phyloP scores from a whole-genome alignment of 2,888 invertebrate genomes.

The Diaperis boleti region DNA sequence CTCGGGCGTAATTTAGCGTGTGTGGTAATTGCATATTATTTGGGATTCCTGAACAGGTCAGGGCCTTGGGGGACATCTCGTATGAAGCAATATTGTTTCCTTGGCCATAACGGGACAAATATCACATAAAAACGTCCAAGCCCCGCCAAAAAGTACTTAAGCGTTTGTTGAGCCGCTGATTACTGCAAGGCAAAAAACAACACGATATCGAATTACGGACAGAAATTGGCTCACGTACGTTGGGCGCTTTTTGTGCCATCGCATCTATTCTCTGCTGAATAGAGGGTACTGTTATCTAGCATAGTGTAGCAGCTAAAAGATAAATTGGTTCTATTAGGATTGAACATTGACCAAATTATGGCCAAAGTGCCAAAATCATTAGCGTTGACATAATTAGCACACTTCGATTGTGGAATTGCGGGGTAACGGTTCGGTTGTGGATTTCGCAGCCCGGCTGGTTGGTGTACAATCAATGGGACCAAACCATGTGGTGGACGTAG shows the following conservation, averaged over 20 bases:
- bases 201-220: slow-evolving; percentile 60
- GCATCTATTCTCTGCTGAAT: slow-evolving; percentile 45
- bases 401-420: slow-evolving; percentile 10
- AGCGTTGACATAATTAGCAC: slow-evolving; percentile 18
- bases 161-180: slow-evolving; percentile 49
- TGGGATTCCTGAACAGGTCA: slow-evolving; percentile 56
- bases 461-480: no score
- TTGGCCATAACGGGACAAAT: slow-evolving; percentile 57
- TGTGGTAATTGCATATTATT: slow-evolving; percentile 27
- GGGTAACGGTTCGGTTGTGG: slow-evolving; percentile 23
- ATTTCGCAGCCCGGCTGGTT: not conserved
- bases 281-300: slow-evolving; percentile 48
- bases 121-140: slow-evolving; percentile 55
- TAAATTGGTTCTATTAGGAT: slow-evolving; percentile 40
- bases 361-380: slow-evolving; percentile 30
- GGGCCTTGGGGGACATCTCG: slow-evolving; percentile 50
- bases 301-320: slow-evolving; percentile 39
- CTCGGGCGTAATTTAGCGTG: slow-evolving; percentile 24
- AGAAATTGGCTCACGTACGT: slow-evolving; percentile 62
- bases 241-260: slow-evolving; percentile 43
- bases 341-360: slow-evolving; percentile 34
- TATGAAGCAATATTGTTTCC: slow-evolving; percentile 60
- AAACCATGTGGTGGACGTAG: no score
- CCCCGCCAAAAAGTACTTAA: slow-evolving; percentile 62
- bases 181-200: slow-evolving; percentile 50